These are phyloP conservation scores for Agonum fuliginosum DNA, from an alignment of 2,888 invertebrate genomes.

Conservation along the genomic window DNA sequence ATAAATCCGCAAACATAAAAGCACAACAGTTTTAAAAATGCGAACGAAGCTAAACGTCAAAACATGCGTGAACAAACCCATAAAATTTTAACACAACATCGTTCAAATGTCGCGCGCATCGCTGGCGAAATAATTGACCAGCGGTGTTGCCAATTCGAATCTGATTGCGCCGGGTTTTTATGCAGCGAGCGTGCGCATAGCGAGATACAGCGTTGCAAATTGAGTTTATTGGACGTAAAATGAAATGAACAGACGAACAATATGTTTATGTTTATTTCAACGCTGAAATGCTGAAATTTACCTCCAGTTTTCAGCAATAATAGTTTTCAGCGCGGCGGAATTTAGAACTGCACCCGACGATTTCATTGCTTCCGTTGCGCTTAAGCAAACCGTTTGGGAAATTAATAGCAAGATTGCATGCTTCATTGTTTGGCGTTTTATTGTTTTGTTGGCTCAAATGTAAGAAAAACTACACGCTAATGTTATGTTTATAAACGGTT, in stretches of 20 bases:
- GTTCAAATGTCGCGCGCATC: slow-evolving; percentile 49
- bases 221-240: slow-evolving; percentile 58
- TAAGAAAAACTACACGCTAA: slow-evolving; percentile 31
- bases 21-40: slow-evolving; percentile 30
- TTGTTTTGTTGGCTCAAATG: slow-evolving; percentile 28
- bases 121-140: slow-evolving; percentile 43
- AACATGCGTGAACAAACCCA: slow-evolving; percentile 48
- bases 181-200: slow-evolving; percentile 2
- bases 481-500: slow-evolving; percentile 24
- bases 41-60: slow-evolving; percentile 33
- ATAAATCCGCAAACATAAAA: slow-evolving; percentile 37
- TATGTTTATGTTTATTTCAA: slow-evolving; percentile 54
- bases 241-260: slow-evolving; percentile 53
- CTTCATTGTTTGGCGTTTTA: slow-evolving; percentile 31
- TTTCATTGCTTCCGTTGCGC: slow-evolving; percentile 25
- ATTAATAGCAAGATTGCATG: slow-evolving; percentile 46
- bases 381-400: slow-evolving; percentile 39
- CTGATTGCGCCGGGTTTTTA: slow-evolving; percentile 48
- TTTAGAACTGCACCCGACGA: slow-evolving; percentile 26
- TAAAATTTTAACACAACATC: slow-evolving; percentile 48
- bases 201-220: slow-evolving; percentile 47
- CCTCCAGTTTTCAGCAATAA: slow-evolving; percentile 46
- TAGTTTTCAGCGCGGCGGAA: slow-evolving; percentile 22
- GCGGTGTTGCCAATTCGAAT: slow-evolving; percentile 48
- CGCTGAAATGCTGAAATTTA: slow-evolving; percentile 54